Conservation (phyloP, 2,113 vertebrate species). For the Otis tarda region DNA sequence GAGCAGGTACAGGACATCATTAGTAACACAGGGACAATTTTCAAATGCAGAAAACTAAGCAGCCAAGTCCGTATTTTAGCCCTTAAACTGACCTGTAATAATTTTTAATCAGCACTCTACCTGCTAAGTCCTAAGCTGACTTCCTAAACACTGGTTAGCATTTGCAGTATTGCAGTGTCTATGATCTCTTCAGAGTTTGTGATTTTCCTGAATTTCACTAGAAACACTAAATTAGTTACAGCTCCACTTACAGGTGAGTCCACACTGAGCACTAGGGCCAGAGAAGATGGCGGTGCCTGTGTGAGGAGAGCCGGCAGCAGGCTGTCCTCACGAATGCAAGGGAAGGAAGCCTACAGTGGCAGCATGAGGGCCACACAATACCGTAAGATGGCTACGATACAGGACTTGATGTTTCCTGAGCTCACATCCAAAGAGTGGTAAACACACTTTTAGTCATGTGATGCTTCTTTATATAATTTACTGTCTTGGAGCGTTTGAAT, state of each 20-base stretch:
- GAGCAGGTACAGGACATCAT: not conserved
- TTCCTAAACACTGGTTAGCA: not conserved
- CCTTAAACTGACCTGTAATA: not conserved
- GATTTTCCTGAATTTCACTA: not conserved
- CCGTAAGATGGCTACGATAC: accelerated
- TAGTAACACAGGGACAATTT: not conserved
- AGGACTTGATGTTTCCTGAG: not conserved
- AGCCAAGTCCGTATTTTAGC: not conserved
- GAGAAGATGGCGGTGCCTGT: accelerated
- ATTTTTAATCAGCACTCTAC: not conserved
- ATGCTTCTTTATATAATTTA: not conserved
- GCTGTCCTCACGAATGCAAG: not conserved
- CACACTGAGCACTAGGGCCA: not conserved
- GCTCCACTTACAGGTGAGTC: not conserved
- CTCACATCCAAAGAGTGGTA: not conserved
- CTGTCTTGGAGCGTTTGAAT: accelerated
- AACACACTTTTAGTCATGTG: not conserved
- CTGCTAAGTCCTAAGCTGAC: not conserved
- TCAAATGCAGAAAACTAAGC: not conserved
- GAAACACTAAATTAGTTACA: not conserved
- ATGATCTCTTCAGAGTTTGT: not conserved
- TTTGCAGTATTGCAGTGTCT: not conserved
- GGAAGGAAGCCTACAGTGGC: not conserved
- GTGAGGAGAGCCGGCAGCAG: not conserved
- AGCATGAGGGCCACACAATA: not conserved